Conservation (phyloP, 1,140 invertebrate species). For the Brachionus manjavacas region DNA sequence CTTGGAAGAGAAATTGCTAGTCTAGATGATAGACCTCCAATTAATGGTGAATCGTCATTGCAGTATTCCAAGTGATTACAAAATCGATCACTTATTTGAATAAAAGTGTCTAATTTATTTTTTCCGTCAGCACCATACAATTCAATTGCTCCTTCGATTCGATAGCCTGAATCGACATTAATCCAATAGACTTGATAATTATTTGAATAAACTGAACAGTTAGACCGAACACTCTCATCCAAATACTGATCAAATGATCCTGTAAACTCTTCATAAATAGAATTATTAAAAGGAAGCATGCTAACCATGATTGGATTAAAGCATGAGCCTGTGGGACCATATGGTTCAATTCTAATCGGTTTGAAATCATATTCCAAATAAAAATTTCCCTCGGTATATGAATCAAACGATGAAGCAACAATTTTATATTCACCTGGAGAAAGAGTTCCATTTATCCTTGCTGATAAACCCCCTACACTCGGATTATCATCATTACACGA, state of each 20-base stretch:
- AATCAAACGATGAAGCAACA: neutral
- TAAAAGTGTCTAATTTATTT: conserved; percentile 14
- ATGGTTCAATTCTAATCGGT: neutral
- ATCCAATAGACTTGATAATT: neutral
- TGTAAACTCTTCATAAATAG: neutral
- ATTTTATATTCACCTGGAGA: neutral
- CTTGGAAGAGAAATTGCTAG: neutral
- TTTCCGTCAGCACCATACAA: neutral
- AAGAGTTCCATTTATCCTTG: neutral
- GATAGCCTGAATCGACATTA: neutral
- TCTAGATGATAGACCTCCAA: neutral
- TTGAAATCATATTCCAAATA: neutral
- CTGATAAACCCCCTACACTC: neutral
- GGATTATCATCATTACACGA: neutral
- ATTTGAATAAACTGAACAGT: neutral
- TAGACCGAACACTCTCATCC: neutral
- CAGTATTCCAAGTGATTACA: neutral
- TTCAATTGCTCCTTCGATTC: neutral
- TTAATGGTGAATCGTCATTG: neutral
- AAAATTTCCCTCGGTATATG: neutral
- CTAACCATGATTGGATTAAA: neutral
- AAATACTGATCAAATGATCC: neutral
- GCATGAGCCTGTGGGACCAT: neutral
- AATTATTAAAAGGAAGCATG: neutral
- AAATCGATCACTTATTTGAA: neutral